phyloP scores from a whole-genome alignment of 2,888 invertebrate species.

The Tromatobia lineatoria region DNA sequence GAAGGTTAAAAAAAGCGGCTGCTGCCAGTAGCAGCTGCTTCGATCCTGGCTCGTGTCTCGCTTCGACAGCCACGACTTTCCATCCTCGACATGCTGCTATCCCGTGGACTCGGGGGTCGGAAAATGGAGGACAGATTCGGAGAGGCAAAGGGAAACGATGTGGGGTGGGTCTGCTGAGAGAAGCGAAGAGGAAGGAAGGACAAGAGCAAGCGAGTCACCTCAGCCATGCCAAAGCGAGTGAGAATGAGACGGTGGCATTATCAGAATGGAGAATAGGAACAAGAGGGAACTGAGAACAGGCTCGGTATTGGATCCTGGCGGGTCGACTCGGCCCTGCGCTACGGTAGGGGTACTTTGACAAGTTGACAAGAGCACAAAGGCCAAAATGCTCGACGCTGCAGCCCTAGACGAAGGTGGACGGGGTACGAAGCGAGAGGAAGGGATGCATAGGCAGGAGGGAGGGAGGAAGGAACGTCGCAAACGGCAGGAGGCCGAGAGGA shows the following conservation, averaged over 20 bases:
- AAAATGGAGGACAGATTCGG: constrained; percentile 10
- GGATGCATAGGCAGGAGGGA: constrained; percentile 37
- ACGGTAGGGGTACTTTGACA: constrained; percentile 85
- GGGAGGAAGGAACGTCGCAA: constrained; percentile 47
- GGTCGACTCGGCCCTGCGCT: constrained; percentile 61
- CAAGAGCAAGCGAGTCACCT: constrained; percentile 27
- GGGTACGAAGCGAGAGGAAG: constrained; percentile 70
- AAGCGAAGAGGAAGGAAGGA: constrained; percentile 21
- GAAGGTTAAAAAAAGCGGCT: neutral
- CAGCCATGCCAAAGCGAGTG: constrained; percentile 26
- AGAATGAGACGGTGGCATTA: constrained; percentile 66
- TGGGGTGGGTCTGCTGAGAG: constrained; percentile 29
- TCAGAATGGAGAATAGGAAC: constrained; percentile 60
- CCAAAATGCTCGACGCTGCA: constrained; percentile 84
- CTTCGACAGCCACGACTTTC: constrained; percentile 26
- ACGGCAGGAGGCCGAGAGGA: constrained; percentile 76
- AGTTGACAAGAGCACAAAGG: constrained; percentile 85
- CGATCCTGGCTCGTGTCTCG: constrained; percentile 19
- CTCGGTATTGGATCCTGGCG: constrained; percentile 80
- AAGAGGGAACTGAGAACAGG: constrained; percentile 67
- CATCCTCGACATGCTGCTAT: constrained; percentile 1
- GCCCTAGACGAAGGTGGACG: constrained; percentile 72
- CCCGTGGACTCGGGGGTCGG: constrained; percentile 5
- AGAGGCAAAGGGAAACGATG: constrained; percentile 4
- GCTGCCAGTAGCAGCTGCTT: constrained; percentile 54